Base-by-base conservation (phyloP, 1,140 invertebrate species). In the Bombus soroeensis region DNA sequence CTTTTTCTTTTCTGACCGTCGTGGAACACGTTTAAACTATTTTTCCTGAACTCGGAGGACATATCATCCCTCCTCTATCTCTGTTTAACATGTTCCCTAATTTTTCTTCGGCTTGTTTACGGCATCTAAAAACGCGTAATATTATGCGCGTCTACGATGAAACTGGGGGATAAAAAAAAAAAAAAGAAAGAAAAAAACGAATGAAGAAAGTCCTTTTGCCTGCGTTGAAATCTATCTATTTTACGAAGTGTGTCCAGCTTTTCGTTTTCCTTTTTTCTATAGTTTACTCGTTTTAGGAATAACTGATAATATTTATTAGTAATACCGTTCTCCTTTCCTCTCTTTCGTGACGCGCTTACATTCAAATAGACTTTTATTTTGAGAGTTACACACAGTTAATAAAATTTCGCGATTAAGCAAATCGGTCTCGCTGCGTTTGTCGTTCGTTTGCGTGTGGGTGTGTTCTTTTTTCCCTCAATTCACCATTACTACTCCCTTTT, bases 381-480 rank as follows among this genome's bases (percentile, higher is more conserved):
- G 92, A 93, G 90, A 94, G 91, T 94, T 94, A 95, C 91, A 94
- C 91, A 94, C 91, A 93, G 92, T 94, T 87, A 94, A 91, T 94
- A 53, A 80, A 91, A 94, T 92, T 94, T 94, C 93, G 71, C 76
- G 78, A 80, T 83, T 83, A 64, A 68, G 62, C 75, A 84, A 62
- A 53, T 68, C 78, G 83, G 79, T 82, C 80, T 83, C 84, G 83
- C 75, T 90, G 89, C 81, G 70, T 75, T 73, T 82, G 75, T 80
- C 80, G 78, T 76, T 79, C 57, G 79, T 47, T 72, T 84, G 74
- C 39, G 34, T 76, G 34, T 76, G 74, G n/a, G 12, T 76, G 74
- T 76, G 34, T 76, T 41, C 12, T 34, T 64, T 64, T 77, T 81
- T 68, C 74, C n/a, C 59, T 59, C 72, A 47, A 57, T 57, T 70